Base-by-base conservation (phyloP, 35 echinoderm and acorn worm species). In the Lytechinus variegatus region DNA sequence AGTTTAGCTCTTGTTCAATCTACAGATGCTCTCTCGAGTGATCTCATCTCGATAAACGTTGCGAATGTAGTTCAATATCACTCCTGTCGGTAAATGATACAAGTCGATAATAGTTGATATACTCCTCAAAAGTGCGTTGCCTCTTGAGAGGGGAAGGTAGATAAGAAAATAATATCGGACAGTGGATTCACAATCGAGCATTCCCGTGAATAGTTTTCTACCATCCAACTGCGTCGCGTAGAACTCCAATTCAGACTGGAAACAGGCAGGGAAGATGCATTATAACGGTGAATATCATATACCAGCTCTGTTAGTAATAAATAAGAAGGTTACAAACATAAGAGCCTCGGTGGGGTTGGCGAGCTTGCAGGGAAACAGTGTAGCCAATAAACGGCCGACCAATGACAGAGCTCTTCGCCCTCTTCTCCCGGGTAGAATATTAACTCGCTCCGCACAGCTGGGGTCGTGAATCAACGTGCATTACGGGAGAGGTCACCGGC, bases 391-490 rank as follows among this genome's bases (percentile, higher is more conserved):
- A 93, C 51, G 13, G 5, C 53, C 92, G 92, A 93, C 92, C 92
- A 93, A 93, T 93, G 92, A 57, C 54, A 93, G 92, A 54, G 92
- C 54, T 93, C 53, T 79, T 53, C 54, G 53, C 92, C 44, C 92
- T 57, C 13, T 28, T 55, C 92, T 93, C 92, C 92, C 54, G 92
- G 92, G 92, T 93, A 54, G 92, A 93, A 93, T 93, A 93, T 93
- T 93, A 93, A 93, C 92, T 93, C 92, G 92, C 92, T 57, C 92
- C 92, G 92, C 92, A 53, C 92, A 55, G 92, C 53, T 54, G 92
- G 92, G 92, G 92, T 93, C 92, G 92, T 13, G 92, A 9, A 28
- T 93, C 52, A 55, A 57, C 92, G 54, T 93, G 92, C 53, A 57
- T 93, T 93, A 57, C 92, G 53, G 52, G 9, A 53, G 92, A 93